A percentile compares a stretch with the other conserved stretches of the same genome.
Conservation (phyloP, 1,140 invertebrate species). For the Atopsyche davidsoni region DNA sequence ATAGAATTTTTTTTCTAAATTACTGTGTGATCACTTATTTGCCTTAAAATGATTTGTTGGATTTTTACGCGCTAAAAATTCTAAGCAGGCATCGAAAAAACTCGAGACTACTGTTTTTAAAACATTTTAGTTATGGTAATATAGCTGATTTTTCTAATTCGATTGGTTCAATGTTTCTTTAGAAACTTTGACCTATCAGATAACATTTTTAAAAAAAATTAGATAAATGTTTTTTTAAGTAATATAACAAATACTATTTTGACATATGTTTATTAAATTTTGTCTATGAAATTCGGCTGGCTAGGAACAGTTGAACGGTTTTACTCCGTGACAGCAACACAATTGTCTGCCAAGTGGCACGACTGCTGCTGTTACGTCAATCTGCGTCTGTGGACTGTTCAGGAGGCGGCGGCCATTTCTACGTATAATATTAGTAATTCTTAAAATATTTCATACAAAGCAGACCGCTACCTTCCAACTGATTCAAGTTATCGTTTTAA, state of each 20-base stretch:
- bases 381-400: slow-evolving; percentile 14
- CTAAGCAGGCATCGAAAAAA: no score
- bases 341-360: slow-evolving; percentile 23
- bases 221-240: no score
- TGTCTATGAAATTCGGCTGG: background rate
- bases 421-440: slow-evolving; percentile 19
- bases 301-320: background rate
- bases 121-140: no score
- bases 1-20: no score
- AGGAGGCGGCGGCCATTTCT: slow-evolving; percentile 25
- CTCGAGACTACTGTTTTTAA: no score
- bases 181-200: no score
- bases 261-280: background rate
- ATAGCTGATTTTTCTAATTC: no score
- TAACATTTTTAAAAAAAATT: no score
- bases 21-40: no score
- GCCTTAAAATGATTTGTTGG: no score
- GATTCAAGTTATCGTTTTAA: slow-evolving; percentile 20
- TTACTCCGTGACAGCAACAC: slow-evolving; percentile 15
- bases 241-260: background rate
- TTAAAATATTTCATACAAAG: slow-evolving; percentile 19
- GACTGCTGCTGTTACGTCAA: slow-evolving; percentile 24
- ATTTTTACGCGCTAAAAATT: no score
- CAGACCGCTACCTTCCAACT: slow-evolving; percentile 15
- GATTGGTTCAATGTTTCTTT: no score